These are phyloP conservation scores for Lycopodina hypogea DNA, from an alignment of 37 sponge, comb jelly and placozoan species.

Conservation along the genomic window DNA sequence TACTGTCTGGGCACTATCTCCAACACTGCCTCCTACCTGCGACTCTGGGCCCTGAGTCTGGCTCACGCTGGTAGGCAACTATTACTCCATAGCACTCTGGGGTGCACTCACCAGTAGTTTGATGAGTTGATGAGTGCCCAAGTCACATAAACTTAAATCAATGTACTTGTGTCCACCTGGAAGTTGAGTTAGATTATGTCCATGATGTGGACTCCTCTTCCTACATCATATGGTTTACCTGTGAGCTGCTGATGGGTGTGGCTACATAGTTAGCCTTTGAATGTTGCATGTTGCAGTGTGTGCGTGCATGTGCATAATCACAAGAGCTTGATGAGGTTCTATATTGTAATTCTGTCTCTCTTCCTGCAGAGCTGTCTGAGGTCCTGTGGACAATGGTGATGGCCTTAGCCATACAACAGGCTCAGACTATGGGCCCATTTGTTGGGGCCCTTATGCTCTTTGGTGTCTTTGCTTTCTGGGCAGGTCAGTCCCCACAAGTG, in stretches of 20 bases:
- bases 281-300: neutral
- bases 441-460: conserved; percentile 57
- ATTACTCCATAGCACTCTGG: neutral
- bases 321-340: neutral
- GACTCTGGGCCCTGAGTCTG: conserved; percentile 98
- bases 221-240: no score
- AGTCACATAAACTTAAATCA: no score
- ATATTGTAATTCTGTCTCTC: neutral
- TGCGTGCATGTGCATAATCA: neutral
- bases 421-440: neutral
- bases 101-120: no score
- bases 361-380: conserved; percentile 82
- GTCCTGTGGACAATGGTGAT: conserved; percentile 92
- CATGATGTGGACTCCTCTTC: no score
- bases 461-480: conserved; percentile 78
- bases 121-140: no score
- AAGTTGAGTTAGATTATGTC: no score
- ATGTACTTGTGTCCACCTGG: no score
- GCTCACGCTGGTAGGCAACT: conserved; percentile 90
- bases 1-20: conserved; percentile 99
- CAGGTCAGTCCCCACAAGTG: no score
- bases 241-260: no score
- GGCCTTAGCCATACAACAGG: conserved; percentile 1
- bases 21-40: conserved; percentile 99
- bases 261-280: no score